Percentiles rank a stretch among this genome's conserved stretches.
These are phyloP conservation scores for Tauraco hartlaubi DNA, from an alignment of 2,797 vertebrate species.

Conservation along the genomic window DNA sequence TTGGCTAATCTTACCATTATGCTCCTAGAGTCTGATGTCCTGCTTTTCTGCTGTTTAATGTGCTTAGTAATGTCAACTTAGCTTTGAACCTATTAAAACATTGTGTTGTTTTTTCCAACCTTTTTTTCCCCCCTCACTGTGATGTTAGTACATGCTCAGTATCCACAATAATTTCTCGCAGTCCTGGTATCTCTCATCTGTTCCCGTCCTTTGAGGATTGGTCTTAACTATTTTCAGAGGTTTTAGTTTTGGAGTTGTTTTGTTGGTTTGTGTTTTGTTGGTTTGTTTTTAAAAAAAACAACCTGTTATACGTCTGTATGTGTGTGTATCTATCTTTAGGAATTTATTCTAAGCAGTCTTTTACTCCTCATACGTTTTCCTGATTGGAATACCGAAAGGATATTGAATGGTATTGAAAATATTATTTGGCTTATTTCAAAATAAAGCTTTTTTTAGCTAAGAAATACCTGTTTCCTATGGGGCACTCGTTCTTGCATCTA, in stretches of 20 bases:
- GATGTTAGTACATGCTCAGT: background rate
- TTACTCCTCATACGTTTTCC: background rate
- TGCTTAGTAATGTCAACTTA: background rate
- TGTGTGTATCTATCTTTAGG: background rate
- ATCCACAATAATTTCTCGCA: background rate
- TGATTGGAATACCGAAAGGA: background rate
- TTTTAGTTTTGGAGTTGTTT: background rate
- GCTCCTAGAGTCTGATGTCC: background rate
- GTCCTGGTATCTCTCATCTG: background rate
- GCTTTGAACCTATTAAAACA: conserved; percentile 8
- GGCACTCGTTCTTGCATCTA: background rate
- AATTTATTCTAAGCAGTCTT: background rate
- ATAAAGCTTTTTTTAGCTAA: background rate
- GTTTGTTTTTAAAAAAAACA: too few relatives aligned
- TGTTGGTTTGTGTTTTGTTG: too few relatives aligned
- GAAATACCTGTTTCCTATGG: background rate
- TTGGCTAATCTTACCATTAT: background rate
- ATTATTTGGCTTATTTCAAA: background rate
- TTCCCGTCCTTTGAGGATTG: background rate
- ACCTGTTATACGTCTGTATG: too few relatives aligned
- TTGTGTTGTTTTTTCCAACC: background rate
- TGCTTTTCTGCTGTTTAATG: background rate
- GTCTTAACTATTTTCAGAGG: background rate
- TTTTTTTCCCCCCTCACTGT: background rate
- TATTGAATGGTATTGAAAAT: background rate